Evolutionary conservation across 2,113 vertebrate species (phyloP).

Genomic region (Lota lota): DNA sequence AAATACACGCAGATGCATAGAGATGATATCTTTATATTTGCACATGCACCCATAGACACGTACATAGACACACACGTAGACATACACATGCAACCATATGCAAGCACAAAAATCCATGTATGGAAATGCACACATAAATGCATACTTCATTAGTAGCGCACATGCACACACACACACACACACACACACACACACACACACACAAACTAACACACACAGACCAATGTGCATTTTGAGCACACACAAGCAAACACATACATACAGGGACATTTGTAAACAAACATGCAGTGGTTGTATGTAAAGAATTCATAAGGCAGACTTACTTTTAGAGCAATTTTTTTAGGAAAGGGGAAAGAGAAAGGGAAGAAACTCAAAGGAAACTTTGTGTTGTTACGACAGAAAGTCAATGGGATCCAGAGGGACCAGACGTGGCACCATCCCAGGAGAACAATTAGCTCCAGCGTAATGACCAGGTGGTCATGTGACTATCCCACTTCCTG

Average conservation of each 20-base stretch:
- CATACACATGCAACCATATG: neutral
- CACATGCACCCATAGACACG: neutral
- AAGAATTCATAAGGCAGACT: too few species aligned
- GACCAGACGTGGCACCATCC: constrained; percentile 31
- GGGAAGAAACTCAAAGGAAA: neutral
- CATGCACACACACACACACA: too few species aligned
- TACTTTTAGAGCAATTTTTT: constrained; percentile 23
- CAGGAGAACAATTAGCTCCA: constrained; percentile 24
- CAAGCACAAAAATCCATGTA: neutral
- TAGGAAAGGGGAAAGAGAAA: constrained; percentile 34
- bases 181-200: too few species aligned
- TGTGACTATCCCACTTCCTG: constrained; percentile 31
- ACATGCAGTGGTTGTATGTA: too few species aligned
- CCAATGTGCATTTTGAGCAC: too few species aligned
- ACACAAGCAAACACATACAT: too few species aligned
- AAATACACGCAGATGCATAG: neutral
- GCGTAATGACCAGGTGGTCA: constrained; percentile 47
- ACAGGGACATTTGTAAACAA: too few species aligned
- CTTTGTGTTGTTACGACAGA: too few species aligned
- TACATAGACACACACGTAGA: neutral
- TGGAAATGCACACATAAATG: neutral
- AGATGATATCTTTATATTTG: too few species aligned
- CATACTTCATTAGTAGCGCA: too few species aligned
- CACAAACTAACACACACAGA: too few species aligned
- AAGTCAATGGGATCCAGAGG: constrained; percentile 13